phyloP scores from a whole-genome alignment of 2,113 vertebrate genomes.

The Antechinus flavipes region DNA sequence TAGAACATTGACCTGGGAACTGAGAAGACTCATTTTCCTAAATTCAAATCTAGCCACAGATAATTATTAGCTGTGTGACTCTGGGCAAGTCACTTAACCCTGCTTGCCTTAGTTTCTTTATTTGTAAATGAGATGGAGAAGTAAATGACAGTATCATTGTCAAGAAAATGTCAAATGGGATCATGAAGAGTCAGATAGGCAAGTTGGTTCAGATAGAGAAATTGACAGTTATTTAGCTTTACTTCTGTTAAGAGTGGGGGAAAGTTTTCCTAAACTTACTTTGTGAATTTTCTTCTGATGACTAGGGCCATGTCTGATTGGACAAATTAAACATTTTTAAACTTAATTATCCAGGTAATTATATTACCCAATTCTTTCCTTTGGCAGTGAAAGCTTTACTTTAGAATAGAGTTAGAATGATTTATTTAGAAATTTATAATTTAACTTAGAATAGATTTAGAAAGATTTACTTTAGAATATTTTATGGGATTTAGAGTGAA shows the following conservation, averaged over 20 bases:
- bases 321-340: not conserved
- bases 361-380: not conserved
- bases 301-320: not conserved
- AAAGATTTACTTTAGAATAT: not conserved
- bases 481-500: not conserved
- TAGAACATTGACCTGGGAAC: not conserved
- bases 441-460: too few species aligned
- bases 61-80: not conserved
- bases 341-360: not conserved
- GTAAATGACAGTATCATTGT: not conserved
- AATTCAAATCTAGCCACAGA: not conserved
- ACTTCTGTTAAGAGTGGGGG: not conserved
- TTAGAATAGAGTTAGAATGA: not conserved
- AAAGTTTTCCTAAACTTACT: not conserved
- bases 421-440: too few species aligned
- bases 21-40: not conserved
- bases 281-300: not conserved
- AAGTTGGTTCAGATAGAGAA: not conserved
- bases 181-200: not conserved
- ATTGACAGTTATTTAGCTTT: not conserved
- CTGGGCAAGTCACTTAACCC: too few species aligned
- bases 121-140: not conserved
- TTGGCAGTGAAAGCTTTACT: not conserved
- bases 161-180: not conserved
- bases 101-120: too few species aligned